Conservation (phyloP, 2,797 vertebrate genomes). For the Silurus aristotelis region DNA sequence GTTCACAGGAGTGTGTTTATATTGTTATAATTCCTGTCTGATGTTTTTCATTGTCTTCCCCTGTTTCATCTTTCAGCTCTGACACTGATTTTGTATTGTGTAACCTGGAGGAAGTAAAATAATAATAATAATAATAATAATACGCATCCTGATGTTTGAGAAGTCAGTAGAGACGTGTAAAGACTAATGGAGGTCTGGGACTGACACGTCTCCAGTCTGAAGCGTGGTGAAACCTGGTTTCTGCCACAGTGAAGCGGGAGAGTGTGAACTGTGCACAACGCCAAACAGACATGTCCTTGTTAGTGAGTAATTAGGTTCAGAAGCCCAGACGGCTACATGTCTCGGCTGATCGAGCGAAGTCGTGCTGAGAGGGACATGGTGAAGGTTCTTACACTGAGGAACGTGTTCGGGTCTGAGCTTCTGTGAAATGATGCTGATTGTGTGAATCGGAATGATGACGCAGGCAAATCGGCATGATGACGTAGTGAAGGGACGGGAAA, state of each 20-base stretch:
- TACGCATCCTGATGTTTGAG: background rate
- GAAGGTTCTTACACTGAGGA: background rate
- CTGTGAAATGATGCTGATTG: conserved; percentile 1
- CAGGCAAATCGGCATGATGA: background rate
- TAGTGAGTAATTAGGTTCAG: background rate
- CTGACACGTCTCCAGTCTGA: too few relatives aligned
- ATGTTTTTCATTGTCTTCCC: background rate
- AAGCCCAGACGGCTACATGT: background rate
- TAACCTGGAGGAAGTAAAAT: background rate
- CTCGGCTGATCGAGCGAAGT: background rate
- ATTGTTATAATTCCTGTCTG: background rate
- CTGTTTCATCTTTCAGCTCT: background rate
- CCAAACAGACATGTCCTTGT: background rate
- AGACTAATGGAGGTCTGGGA: too few relatives aligned
- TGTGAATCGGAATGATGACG: background rate
- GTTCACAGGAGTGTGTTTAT: background rate
- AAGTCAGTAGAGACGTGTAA: background rate
- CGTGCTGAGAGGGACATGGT: background rate
- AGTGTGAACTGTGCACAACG: background rate
- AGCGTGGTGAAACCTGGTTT: too few relatives aligned
- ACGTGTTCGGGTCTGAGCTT: background rate
- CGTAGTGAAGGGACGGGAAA: background rate
- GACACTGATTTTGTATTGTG: background rate
- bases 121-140: background rate
- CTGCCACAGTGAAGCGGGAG: too few relatives aligned